Evolutionary conservation across 2,797 vertebrate genomes (phyloP).

Genomic region (Miichthys miiuy): DNA sequence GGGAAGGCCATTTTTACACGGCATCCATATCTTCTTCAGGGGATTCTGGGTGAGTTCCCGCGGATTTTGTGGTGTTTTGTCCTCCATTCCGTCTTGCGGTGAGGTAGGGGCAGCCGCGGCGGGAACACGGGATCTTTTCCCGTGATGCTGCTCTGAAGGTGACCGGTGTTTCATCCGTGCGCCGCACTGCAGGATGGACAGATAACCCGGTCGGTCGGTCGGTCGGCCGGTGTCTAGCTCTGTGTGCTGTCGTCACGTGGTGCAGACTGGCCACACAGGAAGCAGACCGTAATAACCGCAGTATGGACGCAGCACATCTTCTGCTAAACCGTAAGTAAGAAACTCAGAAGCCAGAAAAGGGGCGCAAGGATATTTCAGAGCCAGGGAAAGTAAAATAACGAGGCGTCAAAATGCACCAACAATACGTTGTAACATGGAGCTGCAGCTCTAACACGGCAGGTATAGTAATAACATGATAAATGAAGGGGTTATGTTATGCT

Average conservation of each 20-base stretch:
- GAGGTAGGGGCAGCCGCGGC: constrained; percentile 44
- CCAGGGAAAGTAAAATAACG: no score
- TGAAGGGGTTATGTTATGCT: background rate
- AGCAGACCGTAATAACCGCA: constrained; percentile 48
- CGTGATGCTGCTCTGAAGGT: constrained; percentile 66
- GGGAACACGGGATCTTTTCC: constrained; percentile 62
- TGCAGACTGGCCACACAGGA: background rate
- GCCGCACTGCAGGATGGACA: constrained; percentile 41
- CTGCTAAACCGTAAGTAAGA: constrained; percentile 20
- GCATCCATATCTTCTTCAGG: constrained; percentile 95
- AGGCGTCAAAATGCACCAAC: background rate
- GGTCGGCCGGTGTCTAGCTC: background rate
- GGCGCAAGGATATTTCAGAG: background rate
- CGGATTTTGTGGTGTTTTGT: constrained; percentile 69
- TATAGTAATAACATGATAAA: background rate
- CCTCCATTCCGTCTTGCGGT: constrained; percentile 66
- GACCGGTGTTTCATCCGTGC: constrained; percentile 77
- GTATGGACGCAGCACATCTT: constrained; percentile 32
- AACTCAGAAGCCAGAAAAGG: background rate
- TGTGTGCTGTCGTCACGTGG: constrained; percentile 49
- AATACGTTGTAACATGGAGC: background rate
- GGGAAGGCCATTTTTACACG: constrained; percentile 91
- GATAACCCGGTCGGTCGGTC: background rate
- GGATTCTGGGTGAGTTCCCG: constrained; percentile 94
- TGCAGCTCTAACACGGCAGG: background rate